phyloP scores from a whole-genome alignment of 1,140 invertebrate species.

The Coptotermes formosanus region DNA sequence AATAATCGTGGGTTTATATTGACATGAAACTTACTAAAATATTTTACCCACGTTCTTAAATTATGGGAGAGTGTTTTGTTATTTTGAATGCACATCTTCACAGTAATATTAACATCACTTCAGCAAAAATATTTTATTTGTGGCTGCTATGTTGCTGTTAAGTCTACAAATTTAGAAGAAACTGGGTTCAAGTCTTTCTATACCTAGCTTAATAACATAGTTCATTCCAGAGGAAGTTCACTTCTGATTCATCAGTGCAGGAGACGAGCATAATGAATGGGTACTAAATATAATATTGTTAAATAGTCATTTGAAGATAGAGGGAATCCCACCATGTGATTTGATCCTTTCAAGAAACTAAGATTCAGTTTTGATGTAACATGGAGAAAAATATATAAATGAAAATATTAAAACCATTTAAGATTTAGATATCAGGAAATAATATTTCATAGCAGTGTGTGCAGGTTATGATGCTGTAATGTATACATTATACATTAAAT shows the following conservation, averaged over 20 bases:
- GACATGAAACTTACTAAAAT: neutral
- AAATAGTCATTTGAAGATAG: slow-evolving; percentile 12
- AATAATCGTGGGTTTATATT: neutral
- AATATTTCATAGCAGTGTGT: neutral
- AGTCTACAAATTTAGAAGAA: neutral
- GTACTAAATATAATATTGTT: neutral
- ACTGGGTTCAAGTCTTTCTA: neutral
- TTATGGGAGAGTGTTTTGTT: neutral
- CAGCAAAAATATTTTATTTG: neutral
- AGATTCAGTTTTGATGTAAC: slow-evolving; percentile 3
- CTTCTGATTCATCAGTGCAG: neutral
- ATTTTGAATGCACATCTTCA: neutral
- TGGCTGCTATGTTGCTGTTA: neutral
- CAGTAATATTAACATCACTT: neutral
- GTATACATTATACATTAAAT: slow-evolving; percentile 12
- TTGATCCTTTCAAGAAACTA: slow-evolving; percentile 9
- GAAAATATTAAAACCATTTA: neutral
- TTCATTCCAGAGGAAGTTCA: neutral
- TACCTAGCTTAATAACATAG: neutral
- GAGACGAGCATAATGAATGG: neutral
- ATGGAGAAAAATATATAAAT: slow-evolving; percentile 1
- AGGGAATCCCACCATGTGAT: slow-evolving; percentile 3
- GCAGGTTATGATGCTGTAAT: slow-evolving; percentile 9
- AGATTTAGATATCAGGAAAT: neutral
- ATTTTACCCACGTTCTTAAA: neutral